Conservation (phyloP, 1,140 invertebrate genomes). For the Melipona quadrifasciata region DNA sequence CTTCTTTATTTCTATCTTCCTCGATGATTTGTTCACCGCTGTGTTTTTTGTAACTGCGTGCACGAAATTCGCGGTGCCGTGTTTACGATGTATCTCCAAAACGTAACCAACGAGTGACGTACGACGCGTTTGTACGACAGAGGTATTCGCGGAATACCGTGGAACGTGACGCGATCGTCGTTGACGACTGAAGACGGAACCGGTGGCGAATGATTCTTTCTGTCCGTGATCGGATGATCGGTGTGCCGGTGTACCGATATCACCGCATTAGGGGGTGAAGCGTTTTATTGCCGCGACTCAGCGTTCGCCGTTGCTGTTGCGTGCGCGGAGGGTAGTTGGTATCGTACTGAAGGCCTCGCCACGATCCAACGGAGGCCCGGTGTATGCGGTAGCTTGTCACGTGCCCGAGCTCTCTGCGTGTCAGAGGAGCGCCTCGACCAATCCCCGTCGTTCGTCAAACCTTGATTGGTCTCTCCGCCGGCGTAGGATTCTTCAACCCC, state of each 20-base stretch:
- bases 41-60: not conserved
- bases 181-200: not conserved
- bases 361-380: constrained; percentile 66
- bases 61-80: not conserved
- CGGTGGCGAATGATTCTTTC: not conserved
- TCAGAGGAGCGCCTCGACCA: constrained; percentile 79
- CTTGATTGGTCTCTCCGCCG: constrained; percentile 83
- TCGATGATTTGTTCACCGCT: constrained; percentile 4
- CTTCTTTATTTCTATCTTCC: constrained; percentile 24
- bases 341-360: constrained; percentile 81
- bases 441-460: constrained; percentile 84
- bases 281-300: constrained; percentile 48
- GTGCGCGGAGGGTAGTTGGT: constrained; percentile 80
- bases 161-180: not conserved
- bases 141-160: not conserved
- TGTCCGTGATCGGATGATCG: not conserved
- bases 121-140: not conserved
- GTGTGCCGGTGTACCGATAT: constrained; percentile 36
- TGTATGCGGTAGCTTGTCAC: constrained; percentile 81
- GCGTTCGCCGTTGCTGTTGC: constrained; percentile 72
- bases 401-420: constrained; percentile 78
- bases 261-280: constrained; percentile 60
- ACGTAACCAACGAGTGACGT: not conserved
- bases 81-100: not conserved
- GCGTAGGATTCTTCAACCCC: constrained; percentile 80